These are phyloP conservation scores for Oligia fasciuncula DNA, from an alignment of 2,888 invertebrate genomes.

Conservation along the genomic window DNA sequence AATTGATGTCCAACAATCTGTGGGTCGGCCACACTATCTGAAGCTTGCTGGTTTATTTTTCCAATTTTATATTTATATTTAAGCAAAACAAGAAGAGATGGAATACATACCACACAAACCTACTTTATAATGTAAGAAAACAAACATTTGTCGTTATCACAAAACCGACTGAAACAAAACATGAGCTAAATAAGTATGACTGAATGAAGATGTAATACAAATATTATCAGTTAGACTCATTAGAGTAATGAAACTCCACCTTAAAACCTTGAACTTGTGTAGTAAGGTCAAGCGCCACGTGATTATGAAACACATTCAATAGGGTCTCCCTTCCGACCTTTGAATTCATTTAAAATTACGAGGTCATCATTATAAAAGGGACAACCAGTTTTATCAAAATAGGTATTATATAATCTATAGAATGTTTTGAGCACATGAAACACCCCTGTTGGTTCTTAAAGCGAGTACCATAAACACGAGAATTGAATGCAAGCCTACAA, in stretches of 20 bases:
- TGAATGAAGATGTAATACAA: conserved; percentile 41
- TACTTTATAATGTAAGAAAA: conserved; percentile 5
- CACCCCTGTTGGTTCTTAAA: conserved; percentile 49
- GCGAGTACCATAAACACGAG: conserved; percentile 39
- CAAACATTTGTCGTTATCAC: conserved; percentile 11
- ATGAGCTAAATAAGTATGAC: conserved; percentile 19
- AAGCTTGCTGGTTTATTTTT: conserved; percentile 8
- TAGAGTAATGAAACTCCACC: conserved; percentile 69
- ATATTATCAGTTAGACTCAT: conserved; percentile 26
- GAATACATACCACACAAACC: background rate
- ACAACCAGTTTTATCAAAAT: conserved; percentile 75
- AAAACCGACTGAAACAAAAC: conserved; percentile 24
- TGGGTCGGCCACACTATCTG: background rate
- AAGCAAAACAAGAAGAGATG: conserved; percentile 19
- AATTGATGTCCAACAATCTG: background rate
- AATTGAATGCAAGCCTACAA: conserved; percentile 50
- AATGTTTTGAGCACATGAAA: conserved; percentile 53
- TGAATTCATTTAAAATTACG: conserved; percentile 79
- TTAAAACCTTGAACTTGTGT: conserved; percentile 87
- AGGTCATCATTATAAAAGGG: conserved; percentile 81
- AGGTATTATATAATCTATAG: conserved; percentile 77
- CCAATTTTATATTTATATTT: background rate
- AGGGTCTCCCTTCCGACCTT: conserved; percentile 81
- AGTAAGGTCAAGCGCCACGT: conserved; percentile 77
- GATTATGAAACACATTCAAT: conserved; percentile 81